Percentiles rank a stretch among this genome's conserved stretches.
Conservation (phyloP, 2,113 vertebrate species). For the Plestiodon gilberti region DNA sequence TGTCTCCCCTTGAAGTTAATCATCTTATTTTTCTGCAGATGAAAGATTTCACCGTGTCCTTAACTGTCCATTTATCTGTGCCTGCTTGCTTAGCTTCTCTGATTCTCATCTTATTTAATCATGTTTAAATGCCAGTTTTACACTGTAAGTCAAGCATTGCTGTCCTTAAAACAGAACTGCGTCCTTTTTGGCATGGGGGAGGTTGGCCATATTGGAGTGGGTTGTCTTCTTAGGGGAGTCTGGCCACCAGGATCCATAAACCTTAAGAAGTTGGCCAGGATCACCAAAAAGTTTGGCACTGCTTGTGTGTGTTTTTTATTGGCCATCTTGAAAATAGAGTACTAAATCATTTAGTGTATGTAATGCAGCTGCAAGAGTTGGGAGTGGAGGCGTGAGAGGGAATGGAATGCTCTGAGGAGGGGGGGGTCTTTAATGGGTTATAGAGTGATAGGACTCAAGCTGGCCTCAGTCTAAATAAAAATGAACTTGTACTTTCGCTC, state of each 20-base stretch:
- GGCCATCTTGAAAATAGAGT: constrained; percentile 41
- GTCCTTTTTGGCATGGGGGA: constrained; percentile 25
- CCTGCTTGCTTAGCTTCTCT: background rate
- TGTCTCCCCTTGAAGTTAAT: background rate
- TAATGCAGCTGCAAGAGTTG: constrained; percentile 14
- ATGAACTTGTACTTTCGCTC: constrained; percentile 20
- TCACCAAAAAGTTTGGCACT: constrained; percentile 28
- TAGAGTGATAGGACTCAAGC: constrained; percentile 21
- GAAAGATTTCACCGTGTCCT: background rate
- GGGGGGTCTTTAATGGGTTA: constrained; percentile 19
- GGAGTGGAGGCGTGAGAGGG: background rate
- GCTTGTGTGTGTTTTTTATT: constrained; percentile 14
- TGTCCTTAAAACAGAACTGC: background rate
- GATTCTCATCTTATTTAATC: background rate
- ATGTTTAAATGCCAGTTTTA: background rate
- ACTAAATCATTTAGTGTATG: constrained; percentile 12
- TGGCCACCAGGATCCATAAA: constrained; percentile 15
- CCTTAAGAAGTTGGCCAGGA: constrained; percentile 12
- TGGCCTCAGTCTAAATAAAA: constrained; percentile 36
- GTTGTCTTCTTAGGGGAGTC: background rate
- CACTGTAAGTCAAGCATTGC: background rate
- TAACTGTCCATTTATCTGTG: background rate
- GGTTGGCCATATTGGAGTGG: constrained; percentile 12
- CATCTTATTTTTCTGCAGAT: background rate
- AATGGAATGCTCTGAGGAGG: background rate